These are phyloP conservation scores for Promerops cafer DNA, from an alignment of 2,113 vertebrate species.

Conservation along the genomic window DNA sequence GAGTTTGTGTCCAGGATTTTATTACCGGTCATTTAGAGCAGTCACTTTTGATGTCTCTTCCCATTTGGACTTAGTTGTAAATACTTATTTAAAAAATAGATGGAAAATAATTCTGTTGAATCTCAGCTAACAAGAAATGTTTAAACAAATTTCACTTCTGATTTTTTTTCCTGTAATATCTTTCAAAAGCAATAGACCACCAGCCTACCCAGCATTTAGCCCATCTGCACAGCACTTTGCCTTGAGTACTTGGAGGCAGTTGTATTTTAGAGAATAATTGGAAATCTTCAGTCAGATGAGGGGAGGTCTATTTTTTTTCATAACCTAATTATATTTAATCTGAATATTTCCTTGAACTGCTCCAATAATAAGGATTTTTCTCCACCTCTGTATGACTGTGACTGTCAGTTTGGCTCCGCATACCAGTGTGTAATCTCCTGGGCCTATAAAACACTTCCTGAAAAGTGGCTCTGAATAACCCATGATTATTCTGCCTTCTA, in stretches of 20 bases:
- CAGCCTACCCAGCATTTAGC: not conserved
- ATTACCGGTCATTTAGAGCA: not conserved
- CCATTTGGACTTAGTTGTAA: not conserved
- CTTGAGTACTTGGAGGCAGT: not conserved
- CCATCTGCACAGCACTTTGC: not conserved
- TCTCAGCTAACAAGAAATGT: not conserved
- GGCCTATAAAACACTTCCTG: not conserved
- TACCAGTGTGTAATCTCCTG: not conserved
- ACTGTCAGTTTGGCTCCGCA: not conserved
- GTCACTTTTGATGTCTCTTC: not conserved
- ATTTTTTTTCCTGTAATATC: not conserved
- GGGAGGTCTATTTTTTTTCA: not conserved
- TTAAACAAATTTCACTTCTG: not conserved
- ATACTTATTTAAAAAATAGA: not conserved
- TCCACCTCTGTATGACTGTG: not conserved
- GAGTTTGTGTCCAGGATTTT: not conserved
- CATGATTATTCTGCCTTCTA: not conserved
- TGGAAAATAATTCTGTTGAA: not conserved
- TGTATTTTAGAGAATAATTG: not conserved
- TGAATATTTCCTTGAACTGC: not conserved
- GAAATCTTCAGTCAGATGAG: not conserved
- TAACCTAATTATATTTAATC: not conserved
- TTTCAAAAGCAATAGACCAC: not conserved
- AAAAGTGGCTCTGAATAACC: not conserved
- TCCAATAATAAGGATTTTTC: not conserved